phyloP scores from a whole-genome alignment of 2,888 invertebrate species.

The Diloba caeruleocephala region DNA sequence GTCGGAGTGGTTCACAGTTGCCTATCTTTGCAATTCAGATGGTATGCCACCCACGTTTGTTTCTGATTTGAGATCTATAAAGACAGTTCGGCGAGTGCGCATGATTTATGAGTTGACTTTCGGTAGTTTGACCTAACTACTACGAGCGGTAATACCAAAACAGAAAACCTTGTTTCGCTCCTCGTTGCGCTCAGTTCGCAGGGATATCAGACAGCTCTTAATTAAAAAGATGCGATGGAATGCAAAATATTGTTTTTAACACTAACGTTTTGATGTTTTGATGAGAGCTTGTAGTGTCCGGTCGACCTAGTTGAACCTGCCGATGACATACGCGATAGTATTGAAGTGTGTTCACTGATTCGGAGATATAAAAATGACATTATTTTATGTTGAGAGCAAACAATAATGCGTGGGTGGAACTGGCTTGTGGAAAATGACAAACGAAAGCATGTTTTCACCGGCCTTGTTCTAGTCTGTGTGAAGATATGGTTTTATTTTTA shows the following conservation, averaged over 20 bases:
- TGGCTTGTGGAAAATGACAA: conserved; percentile 34
- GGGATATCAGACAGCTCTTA: conserved; percentile 10
- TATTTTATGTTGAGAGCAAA: conserved; percentile 40
- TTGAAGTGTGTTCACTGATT: conserved; percentile 67
- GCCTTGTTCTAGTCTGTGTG: conserved; percentile 1
- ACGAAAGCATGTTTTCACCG: conserved; percentile 38
- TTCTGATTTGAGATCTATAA: conserved; percentile 66
- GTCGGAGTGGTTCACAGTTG: conserved; percentile 9
- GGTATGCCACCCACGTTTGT: conserved; percentile 67
- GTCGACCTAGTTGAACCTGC: conserved; percentile 78
- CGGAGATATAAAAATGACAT: conserved; percentile 48
- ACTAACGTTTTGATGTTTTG: conserved; percentile 23
- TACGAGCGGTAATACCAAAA: conserved; percentile 43
- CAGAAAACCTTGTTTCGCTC: conserved; percentile 19
- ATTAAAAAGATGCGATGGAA: conserved; percentile 31
- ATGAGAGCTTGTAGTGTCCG: conserved; percentile 66
- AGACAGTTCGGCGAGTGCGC: conserved; percentile 54
- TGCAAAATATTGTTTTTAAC: conserved; percentile 44
- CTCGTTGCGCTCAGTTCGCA: conserved; percentile 11
- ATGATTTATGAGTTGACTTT: conserved; percentile 69
- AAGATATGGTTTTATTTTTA: too few relatives aligned
- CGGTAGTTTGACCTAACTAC: conserved; percentile 58
- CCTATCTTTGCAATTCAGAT: conserved; percentile 54
- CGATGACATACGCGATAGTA: conserved; percentile 81
- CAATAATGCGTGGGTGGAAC: conserved; percentile 44